Evolutionary conservation across 2,113 vertebrate genomes (phyloP), one percentile per base, ranked within the genome.

Genomic region (Oreochromis niloticus): DNA sequence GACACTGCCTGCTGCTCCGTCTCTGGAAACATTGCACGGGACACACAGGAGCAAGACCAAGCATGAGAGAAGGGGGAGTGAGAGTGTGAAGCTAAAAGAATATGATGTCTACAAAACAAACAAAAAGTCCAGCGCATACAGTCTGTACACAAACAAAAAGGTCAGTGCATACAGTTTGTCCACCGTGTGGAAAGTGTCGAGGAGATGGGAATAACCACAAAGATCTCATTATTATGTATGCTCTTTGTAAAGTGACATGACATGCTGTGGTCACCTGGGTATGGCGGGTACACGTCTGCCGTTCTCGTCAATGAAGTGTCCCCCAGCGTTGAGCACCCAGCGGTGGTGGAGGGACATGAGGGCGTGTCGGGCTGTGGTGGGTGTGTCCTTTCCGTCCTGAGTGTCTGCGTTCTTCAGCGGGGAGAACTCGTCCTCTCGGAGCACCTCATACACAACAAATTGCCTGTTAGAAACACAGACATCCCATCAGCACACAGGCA

Each of bases 331-430:
- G 89, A 99, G 98, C 78, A 99, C 97, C 98, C 99, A 99, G 94
- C 98, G 97, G 89, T 99, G 98, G 82, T 99, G 99, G n/a, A 99
- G 96, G 4, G 98, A 99, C 97, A 98, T 97, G 85, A 99, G 92
- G 14, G 98, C 96, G 0, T 99, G 98, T 24, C 97, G 96, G 2
- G 99, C 98, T 0, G 98, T 99, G n/a, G 97, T 98, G 78, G 99
- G 99, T 34, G 98, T 99, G 96, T 99, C 99, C 90, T 99, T 99
- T 48, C 97, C 98, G 0, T 98, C 97, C 93, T 99, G 98, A 89
- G 97, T 97, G 95, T 99, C 98, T 0, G 98, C 98, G 0, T 99
- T 99, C 96, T 99, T 99, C 68, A 99, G 94, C 0, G 99, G 98
- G 19, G 98, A 98, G 90, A 99, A 99, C 90, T 99, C 99, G 0